These are phyloP conservation scores for Galerucella calmariensis DNA, from an alignment of 2,888 invertebrate species.

Conservation along the genomic window DNA sequence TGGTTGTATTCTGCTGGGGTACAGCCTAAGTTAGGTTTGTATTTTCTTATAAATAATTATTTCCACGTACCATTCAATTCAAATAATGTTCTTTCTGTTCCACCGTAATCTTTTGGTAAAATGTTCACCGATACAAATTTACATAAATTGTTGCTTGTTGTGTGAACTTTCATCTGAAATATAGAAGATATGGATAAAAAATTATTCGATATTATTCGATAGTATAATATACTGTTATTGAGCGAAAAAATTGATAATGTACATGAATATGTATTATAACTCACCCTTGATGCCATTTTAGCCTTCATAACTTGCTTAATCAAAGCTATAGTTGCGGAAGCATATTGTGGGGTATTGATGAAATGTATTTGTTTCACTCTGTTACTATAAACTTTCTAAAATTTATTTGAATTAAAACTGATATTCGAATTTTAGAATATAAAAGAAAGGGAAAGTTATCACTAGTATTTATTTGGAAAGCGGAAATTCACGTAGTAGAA, in stretches of 20 bases:
- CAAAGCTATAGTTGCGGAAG: slow-evolving; percentile 58
- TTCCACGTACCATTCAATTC: slow-evolving; percentile 68
- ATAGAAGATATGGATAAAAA: not conserved
- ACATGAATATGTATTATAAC: too few relatives aligned
- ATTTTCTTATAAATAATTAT: too few relatives aligned
- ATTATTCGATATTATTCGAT: too few relatives aligned
- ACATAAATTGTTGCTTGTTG: slow-evolving; percentile 41
- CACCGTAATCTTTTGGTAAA: slow-evolving; percentile 54
- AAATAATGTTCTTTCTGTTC: slow-evolving; percentile 63
- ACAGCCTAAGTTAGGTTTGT: too few relatives aligned
- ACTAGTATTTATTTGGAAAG: too few relatives aligned
- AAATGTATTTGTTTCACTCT: slow-evolving; percentile 31
- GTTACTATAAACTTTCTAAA: slow-evolving; percentile 36
- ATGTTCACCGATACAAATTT: slow-evolving; percentile 46
- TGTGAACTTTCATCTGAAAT: slow-evolving; percentile 50
- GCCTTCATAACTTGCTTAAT: slow-evolving; percentile 63
- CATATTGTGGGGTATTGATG: slow-evolving; percentile 41
- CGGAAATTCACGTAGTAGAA: too few relatives aligned
- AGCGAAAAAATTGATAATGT: too few relatives aligned
- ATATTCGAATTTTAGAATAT: too few relatives aligned
- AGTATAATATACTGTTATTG: too few relatives aligned
- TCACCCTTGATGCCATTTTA: slow-evolving; percentile 56
- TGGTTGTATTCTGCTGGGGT: too few relatives aligned
- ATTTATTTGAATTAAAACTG: not conserved
- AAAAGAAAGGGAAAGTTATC: too few relatives aligned